phyloP scores from a whole-genome alignment of 2,888 invertebrate species.

The Aphidoletes aphidimyza region DNA sequence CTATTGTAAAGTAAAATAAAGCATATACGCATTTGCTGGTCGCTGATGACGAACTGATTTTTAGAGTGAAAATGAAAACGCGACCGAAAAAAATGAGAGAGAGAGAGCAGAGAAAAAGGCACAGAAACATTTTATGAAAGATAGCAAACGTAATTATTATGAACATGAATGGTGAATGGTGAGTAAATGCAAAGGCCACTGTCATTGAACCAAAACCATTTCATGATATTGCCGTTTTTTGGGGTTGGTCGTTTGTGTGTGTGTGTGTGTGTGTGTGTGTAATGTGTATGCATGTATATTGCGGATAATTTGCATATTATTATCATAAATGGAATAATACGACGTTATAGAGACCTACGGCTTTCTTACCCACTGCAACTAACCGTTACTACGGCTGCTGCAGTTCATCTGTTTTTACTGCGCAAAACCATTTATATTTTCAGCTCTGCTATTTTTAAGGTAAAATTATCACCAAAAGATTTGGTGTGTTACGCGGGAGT shows the following conservation, averaged over 20 bases:
- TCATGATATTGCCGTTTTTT: background rate
- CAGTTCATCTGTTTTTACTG: background rate
- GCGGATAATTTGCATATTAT: conserved; percentile 42
- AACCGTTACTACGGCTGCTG: background rate
- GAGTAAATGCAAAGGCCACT: background rate
- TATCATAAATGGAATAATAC: conserved; percentile 24
- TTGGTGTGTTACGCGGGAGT: background rate
- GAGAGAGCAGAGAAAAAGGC: no score
- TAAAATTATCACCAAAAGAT: background rate
- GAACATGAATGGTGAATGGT: background rate
- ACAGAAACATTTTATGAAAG: background rate
- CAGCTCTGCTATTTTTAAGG: background rate
- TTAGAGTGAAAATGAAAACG: background rate
- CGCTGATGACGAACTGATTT: conserved; percentile 26
- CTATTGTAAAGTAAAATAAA: background rate
- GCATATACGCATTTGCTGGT: background rate
- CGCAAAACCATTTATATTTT: background rate
- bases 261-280: no score
- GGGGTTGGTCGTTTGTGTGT: background rate
- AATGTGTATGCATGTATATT: no score
- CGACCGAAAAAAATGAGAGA: background rate
- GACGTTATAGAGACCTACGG: conserved; percentile 22
- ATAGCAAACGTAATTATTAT: conserved; percentile 14
- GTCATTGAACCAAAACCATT: background rate
- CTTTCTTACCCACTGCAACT: background rate